Percentiles rank a stretch among this genome's conserved stretches.
Evolutionary conservation across 2,113 vertebrate species (phyloP).

Genomic region (Psittacula cyanocephala): DNA sequence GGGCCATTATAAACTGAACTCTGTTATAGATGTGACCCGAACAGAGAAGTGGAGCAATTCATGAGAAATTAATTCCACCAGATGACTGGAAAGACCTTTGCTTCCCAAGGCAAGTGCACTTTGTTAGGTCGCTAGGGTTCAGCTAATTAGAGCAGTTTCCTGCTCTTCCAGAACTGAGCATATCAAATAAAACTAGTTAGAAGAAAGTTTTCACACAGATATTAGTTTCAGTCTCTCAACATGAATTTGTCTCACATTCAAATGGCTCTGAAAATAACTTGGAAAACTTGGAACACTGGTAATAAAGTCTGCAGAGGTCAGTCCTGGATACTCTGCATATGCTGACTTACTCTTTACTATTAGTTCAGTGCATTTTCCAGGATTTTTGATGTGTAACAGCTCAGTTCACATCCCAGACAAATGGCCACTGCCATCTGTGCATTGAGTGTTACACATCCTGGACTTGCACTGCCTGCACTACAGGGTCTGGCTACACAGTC

Average conservation of each 20-base stretch:
- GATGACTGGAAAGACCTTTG: neutral
- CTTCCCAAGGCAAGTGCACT: neutral
- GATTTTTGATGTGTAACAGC: neutral
- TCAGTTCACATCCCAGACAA: neutral
- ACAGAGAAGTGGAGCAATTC: neutral
- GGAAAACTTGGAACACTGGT: neutral
- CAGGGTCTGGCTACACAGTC: accelerated
- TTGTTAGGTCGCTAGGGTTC: neutral
- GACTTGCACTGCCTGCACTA: accelerated
- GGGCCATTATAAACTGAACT: neutral
- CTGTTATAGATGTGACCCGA: neutral
- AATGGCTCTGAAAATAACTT: neutral
- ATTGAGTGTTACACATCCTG: accelerated
- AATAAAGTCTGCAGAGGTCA: neutral
- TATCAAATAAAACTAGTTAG: neutral
- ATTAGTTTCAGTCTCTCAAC: neutral
- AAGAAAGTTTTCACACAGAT: neutral
- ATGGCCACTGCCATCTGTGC: neutral
- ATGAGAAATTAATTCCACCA: neutral
- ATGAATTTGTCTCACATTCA: neutral
- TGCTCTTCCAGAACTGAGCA: neutral
- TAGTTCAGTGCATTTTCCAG: neutral
- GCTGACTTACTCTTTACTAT: neutral
- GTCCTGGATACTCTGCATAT: neutral
- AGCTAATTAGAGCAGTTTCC: neutral